These are phyloP conservation scores for Dendrolimus pini DNA, from an alignment of 2,888 invertebrate species.

Conservation along the genomic window DNA sequence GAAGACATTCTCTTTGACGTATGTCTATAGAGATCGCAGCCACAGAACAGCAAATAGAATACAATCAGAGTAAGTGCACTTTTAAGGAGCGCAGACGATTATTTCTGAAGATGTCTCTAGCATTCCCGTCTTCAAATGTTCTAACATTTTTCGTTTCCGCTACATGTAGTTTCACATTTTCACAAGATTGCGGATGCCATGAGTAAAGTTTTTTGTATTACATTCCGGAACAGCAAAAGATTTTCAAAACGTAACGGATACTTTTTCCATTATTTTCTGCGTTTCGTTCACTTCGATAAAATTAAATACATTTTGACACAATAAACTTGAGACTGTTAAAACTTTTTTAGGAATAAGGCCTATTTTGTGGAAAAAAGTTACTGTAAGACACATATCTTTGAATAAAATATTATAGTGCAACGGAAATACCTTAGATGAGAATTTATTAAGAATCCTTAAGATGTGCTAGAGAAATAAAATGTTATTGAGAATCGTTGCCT, in stretches of 20 bases:
- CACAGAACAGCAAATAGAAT: constrained; percentile 26
- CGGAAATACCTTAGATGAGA: no score
- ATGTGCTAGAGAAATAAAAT: no score
- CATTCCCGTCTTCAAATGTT: constrained; percentile 23
- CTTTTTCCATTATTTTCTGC: no score
- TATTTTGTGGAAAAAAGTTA: no score
- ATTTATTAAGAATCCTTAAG: no score
- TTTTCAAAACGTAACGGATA: background rate
- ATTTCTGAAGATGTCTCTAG: constrained; percentile 31
- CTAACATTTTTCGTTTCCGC: constrained; percentile 27
- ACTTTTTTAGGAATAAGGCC: no score
- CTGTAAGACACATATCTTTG: no score
- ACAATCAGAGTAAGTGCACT: constrained; percentile 50
- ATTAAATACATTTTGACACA: no score
- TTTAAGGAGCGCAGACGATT: constrained; percentile 28
- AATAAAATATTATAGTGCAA: no score
- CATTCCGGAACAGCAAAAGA: background rate
- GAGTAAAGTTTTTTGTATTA: constrained; percentile 8
- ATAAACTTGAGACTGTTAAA: no score
- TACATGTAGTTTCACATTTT: constrained; percentile 17
- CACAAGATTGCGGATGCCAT: constrained; percentile 17
- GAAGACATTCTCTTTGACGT: constrained; percentile 9
- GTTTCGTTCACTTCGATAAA: no score
- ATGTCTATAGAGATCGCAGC: constrained; percentile 8
- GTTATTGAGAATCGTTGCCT: no score